Evolutionary conservation across 2,888 invertebrate species (phyloP).

Genomic region (Phyllotreta striolata): DNA sequence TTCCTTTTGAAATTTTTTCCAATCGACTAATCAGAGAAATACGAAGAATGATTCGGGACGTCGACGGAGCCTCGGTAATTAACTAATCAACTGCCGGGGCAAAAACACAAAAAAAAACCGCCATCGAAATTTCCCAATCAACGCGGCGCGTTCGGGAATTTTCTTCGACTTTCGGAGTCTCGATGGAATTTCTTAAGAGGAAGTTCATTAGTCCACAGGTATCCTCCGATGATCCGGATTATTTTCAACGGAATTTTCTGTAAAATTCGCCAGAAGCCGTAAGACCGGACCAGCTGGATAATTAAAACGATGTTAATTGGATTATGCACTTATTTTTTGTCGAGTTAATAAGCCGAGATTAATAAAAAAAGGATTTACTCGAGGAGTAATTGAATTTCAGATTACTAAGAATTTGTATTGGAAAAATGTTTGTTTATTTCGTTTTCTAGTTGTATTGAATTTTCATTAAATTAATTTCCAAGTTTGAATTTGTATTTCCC

Average conservation of each 20-base stretch:
- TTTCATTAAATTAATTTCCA: no score
- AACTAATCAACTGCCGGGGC: conserved; percentile 23
- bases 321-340: no score
- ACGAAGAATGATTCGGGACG: conserved; percentile 10
- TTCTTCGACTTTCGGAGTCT: conserved; percentile 21
- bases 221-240: conserved; percentile 18
- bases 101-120: conserved; percentile 20
- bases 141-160: conserved; percentile 18
- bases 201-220: conserved; percentile 27
- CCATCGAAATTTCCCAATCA: conserved; percentile 22
- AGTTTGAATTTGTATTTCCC: no score
- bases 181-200: conserved; percentile 24
- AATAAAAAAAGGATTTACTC: no score
- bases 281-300: conserved; percentile 2
- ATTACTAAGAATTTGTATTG: no score
- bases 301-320: background rate
- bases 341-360: no score
- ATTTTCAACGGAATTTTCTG: conserved; percentile 26
- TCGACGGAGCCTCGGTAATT: conserved; percentile 15
- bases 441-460: no score
- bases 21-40: conserved; percentile 2
- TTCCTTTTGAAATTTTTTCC: background rate
- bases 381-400: no score
- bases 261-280: conserved; percentile 12
- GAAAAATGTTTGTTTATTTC: no score